Evolutionary conservation across 2,888 invertebrate genomes (phyloP).

Genomic region (Eueremaeus valkanovi): DNA sequence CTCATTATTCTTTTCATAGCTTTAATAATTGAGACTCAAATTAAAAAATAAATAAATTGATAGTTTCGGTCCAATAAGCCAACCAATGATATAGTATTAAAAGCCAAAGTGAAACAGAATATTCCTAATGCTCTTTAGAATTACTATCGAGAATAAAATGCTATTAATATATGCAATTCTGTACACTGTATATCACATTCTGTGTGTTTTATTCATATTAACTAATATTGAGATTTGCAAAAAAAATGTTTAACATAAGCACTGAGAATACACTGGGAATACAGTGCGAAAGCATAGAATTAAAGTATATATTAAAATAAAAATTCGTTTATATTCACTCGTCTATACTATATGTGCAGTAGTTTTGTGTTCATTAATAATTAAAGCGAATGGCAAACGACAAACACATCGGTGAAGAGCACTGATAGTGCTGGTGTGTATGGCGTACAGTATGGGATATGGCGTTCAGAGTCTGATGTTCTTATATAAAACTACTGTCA

Average conservation of each 20-base stretch:
- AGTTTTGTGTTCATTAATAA: constrained; percentile 34
- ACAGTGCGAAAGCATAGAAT: no score
- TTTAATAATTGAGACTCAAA: no score
- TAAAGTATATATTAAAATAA: constrained; percentile 14
- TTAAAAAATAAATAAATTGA: no score
- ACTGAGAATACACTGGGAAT: constrained; percentile 1
- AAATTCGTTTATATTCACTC: not conserved
- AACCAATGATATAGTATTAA: no score
- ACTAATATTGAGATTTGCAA: constrained; percentile 9
- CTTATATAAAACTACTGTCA: constrained; percentile 22
- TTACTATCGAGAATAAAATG: no score
- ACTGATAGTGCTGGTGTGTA: not conserved
- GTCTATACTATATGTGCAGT: not conserved
- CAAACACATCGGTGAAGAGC: not conserved
- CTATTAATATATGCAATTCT: no score
- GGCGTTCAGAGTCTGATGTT: no score
- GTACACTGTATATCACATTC: no score
- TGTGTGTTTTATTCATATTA: not conserved
- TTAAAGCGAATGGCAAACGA: constrained; percentile 1
- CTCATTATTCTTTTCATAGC: no score
- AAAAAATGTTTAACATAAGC: constrained; percentile 2
- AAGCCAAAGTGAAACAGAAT: no score
- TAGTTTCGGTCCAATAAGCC: no score
- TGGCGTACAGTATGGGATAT: not conserved
- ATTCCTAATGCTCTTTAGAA: no score